These are phyloP conservation scores for Lycia hirtaria DNA, from an alignment of 2,888 invertebrate genomes.

Conservation along the genomic window DNA sequence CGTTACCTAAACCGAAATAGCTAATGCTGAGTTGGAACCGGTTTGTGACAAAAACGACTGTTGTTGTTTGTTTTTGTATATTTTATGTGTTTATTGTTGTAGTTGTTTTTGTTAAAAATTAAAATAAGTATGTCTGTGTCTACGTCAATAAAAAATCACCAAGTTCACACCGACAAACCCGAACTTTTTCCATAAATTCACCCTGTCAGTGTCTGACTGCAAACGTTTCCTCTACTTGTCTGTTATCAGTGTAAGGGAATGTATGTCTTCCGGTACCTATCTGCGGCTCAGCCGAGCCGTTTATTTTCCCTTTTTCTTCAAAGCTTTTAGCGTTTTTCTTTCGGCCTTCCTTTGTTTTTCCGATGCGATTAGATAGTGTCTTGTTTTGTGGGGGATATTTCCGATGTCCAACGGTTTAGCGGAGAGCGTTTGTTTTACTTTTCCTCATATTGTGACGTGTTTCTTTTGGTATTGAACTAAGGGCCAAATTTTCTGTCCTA, in stretches of 20 bases:
- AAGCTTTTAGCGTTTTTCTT: constrained; percentile 50
- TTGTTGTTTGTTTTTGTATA: too few species aligned
- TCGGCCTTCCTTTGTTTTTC: constrained; percentile 44
- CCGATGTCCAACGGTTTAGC: constrained; percentile 27
- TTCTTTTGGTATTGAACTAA: not conserved
- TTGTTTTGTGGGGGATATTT: constrained; percentile 51
- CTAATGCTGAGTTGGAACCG: too few species aligned
- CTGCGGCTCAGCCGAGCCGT: constrained; percentile 54
- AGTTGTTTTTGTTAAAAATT: too few species aligned
- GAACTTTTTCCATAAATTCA: constrained; percentile 70
- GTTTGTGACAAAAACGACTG: too few species aligned
- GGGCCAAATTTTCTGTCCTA: too few species aligned
- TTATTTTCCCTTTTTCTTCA: constrained; percentile 53
- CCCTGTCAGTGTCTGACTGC: constrained; percentile 59
- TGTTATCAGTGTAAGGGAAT: constrained; percentile 73
- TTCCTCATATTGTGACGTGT: not conserved
- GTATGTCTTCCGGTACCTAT: constrained; percentile 72
- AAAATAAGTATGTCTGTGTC: too few species aligned
- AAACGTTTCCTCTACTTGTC: constrained; percentile 75
- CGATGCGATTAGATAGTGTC: constrained; percentile 56
- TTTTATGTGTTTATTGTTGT: too few species aligned
- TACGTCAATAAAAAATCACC: not conserved
- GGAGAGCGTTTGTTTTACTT: not conserved
- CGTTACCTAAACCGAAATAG: too few species aligned
- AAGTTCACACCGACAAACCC: constrained; percentile 43